Percentiles rank a stretch among this genome's conserved stretches.
Evolutionary conservation across 1,140 invertebrate genomes (phyloP).

Genomic region (Drosophila leontia): DNA sequence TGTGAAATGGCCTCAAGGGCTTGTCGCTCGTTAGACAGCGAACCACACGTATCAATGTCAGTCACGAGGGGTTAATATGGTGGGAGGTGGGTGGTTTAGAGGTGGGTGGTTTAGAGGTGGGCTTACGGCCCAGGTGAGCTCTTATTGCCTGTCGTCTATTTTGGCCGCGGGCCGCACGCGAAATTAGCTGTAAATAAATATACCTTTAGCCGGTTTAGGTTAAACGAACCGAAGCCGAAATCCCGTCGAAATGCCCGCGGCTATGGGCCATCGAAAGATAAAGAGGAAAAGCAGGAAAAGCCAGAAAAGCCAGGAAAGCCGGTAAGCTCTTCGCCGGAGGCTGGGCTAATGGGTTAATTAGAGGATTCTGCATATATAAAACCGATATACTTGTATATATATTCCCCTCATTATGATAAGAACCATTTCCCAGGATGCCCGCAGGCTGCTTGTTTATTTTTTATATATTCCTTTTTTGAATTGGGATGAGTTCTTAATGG

Average conservation of each 20-base stretch:
- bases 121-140: conserved; percentile 6
- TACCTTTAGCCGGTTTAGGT: conserved; percentile 32
- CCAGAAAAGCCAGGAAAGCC: background rate
- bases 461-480: background rate
- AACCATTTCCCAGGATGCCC: conserved; percentile 18
- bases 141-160: conserved; percentile 54
- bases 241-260: conserved; percentile 30
- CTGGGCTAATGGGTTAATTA: conserved; percentile 51
- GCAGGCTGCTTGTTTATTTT: background rate
- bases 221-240: conserved; percentile 32
- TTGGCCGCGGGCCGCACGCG: conserved; percentile 42
- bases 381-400: conserved; percentile 16
- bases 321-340: background rate
- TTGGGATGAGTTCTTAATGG: conserved; percentile 25
- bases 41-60: conserved; percentile 58
- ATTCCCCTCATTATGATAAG: conserved; percentile 38
- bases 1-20: conserved; percentile 60
- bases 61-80: conserved; percentile 17
- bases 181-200: conserved; percentile 72
- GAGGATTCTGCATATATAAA: conserved; percentile 40
- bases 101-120: conserved; percentile 18
- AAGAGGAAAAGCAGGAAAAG: background rate
- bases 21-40: conserved; percentile 52
- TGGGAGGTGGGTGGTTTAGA: background rate
- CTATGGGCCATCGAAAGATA: conserved; percentile 17